Conservation (phyloP, 2,797 vertebrate genomes). For the Chelmon rostratus region DNA sequence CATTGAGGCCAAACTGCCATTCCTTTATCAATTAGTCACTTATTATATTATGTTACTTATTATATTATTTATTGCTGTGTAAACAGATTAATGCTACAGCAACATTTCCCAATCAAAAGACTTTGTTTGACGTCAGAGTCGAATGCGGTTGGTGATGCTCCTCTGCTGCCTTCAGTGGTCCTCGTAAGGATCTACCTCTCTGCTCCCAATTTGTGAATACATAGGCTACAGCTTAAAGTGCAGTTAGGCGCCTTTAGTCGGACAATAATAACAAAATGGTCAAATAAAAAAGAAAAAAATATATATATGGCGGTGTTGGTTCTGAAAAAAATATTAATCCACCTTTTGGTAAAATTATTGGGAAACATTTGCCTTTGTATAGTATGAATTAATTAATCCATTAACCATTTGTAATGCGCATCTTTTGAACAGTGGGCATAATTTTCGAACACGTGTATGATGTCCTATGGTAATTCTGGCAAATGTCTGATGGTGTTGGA, state of each 20-base stretch:
- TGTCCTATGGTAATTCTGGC: neutral
- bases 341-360: neutral
- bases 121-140: conserved; percentile 78
- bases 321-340: neutral
- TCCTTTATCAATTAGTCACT: neutral
- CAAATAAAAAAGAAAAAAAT: neutral
- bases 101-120: conserved; percentile 45
- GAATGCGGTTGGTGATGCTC: conserved; percentile 72
- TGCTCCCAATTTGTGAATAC: neutral
- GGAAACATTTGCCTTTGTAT: neutral
- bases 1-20: neutral
- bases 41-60: neutral
- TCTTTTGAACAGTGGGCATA: neutral
- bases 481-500: fast-evolving
- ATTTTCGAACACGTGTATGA: neutral
- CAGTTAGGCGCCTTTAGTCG: fast-evolving
- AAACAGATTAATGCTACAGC: neutral
- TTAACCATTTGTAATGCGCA: neutral
- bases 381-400: neutral
- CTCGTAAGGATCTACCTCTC: neutral
- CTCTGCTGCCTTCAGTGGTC: conserved; percentile 53
- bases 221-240: neutral
- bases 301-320: neutral
- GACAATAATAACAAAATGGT: neutral
- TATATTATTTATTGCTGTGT: neutral